A percentile compares a stretch with the other conserved stretches of the same genome.
Evolutionary conservation across 2,113 vertebrate species (phyloP).

Genomic region (Ailurus styani): DNA sequence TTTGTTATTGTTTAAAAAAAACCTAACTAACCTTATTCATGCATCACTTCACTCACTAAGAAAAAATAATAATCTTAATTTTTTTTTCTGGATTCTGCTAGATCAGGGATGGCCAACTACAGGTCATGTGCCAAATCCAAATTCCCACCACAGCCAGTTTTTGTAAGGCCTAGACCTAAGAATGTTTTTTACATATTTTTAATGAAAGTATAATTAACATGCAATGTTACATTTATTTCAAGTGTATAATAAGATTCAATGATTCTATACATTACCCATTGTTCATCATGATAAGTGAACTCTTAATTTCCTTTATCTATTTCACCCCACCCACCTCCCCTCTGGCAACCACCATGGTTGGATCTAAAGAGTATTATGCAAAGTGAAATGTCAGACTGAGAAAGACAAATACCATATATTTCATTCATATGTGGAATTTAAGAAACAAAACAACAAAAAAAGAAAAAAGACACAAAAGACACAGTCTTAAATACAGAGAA

Average conservation of each 20-base stretch:
- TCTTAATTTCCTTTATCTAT: neutral
- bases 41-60: slow-evolving; percentile 11
- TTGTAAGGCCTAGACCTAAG: neutral
- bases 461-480: neutral
- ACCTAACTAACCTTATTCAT: neutral
- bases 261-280: neutral
- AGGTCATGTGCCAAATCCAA: neutral
- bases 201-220: neutral
- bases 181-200: slow-evolving; percentile 2
- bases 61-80: neutral
- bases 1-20: neutral
- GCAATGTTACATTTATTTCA: neutral
- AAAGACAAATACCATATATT: neutral
- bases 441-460: neutral
- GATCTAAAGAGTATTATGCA: neutral
- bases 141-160: neutral
- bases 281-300: neutral
- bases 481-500: neutral
- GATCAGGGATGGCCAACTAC: neutral
- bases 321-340: neutral
- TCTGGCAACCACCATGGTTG: neutral
- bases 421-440: neutral
- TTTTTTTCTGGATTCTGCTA: neutral
- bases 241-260: neutral
- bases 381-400: neutral